phyloP scores from a whole-genome alignment of 2,888 invertebrate genomes.

The Eledona agricola region DNA sequence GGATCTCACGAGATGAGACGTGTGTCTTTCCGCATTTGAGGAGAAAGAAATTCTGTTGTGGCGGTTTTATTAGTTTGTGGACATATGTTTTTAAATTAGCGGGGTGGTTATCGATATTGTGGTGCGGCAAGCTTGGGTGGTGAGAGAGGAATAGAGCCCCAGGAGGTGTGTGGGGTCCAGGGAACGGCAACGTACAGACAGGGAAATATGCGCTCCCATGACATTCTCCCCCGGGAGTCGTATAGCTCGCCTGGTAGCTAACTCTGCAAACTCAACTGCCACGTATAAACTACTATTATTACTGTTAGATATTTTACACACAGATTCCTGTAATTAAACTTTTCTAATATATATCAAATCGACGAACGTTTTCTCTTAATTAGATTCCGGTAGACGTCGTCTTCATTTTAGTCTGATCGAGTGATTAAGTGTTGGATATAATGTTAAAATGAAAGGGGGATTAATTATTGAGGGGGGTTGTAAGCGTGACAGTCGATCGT shows the following conservation, averaged over 20 bases:
- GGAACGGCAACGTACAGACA: conserved; percentile 54
- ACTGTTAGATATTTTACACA: conserved; percentile 40
- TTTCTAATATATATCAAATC: conserved; percentile 8
- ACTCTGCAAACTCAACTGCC: conserved; percentile 42
- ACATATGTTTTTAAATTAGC: conserved; percentile 12
- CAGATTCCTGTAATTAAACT: conserved; percentile 37
- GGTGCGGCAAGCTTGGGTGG: conserved; percentile 42
- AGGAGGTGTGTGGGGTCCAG: conserved; percentile 50
- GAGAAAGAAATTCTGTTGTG: conserved; percentile 3
- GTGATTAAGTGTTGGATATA: too few species aligned
- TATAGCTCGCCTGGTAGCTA: conserved; percentile 54
- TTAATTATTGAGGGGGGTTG: background rate
- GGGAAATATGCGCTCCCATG: conserved; percentile 60
- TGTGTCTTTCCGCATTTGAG: too few species aligned
- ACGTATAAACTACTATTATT: conserved; percentile 41
- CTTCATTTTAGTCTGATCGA: too few species aligned
- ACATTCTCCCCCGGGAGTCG: conserved; percentile 56
- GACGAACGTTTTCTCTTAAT: too few species aligned
- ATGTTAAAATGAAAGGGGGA: background rate
- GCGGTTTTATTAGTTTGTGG: too few species aligned
- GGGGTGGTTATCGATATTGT: conserved; percentile 30
- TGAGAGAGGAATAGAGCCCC: conserved; percentile 48
- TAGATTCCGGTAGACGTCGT: too few species aligned
- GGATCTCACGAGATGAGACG: too few species aligned
- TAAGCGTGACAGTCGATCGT: background rate